These are phyloP conservation scores for Dione juno DNA, from an alignment of 2,888 invertebrate species.

Conservation along the genomic window DNA sequence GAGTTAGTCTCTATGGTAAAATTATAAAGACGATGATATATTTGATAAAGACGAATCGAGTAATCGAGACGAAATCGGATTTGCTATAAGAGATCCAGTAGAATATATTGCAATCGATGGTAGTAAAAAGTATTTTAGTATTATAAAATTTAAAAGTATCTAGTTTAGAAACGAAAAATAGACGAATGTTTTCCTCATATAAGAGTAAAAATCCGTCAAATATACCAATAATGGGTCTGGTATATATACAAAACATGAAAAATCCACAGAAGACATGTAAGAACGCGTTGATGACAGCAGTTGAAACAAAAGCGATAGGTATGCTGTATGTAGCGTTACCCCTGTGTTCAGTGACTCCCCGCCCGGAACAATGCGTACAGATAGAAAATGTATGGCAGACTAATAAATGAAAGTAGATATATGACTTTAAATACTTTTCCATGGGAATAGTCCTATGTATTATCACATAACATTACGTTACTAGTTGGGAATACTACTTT, in stretches of 20 bases:
- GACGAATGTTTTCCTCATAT: neutral
- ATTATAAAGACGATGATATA: too few relatives aligned
- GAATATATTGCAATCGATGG: neutral
- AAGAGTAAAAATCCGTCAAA: neutral
- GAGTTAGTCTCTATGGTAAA: too few relatives aligned
- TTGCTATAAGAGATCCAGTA: neutral
- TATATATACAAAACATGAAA: neutral
- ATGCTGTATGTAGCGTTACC: neutral
- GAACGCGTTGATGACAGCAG: constrained; percentile 8
- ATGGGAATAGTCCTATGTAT: too few relatives aligned
- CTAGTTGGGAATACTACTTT: too few relatives aligned
- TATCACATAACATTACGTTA: too few relatives aligned
- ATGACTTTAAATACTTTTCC: neutral
- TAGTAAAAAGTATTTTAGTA: neutral
- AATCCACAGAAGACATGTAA: neutral
- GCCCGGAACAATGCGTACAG: constrained; percentile 1
- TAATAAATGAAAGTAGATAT: constrained; percentile 7
- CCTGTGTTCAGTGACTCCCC: neutral
- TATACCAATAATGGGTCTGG: neutral
- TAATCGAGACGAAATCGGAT: too few relatives aligned
- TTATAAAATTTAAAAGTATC: neutral
- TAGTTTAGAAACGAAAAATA: neutral
- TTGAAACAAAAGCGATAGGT: neutral
- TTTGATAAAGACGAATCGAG: too few relatives aligned
- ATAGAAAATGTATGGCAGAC: neutral